Evolutionary conservation across 2,797 vertebrate genomes (phyloP).

Genomic region (Etheostoma nigrum): DNA sequence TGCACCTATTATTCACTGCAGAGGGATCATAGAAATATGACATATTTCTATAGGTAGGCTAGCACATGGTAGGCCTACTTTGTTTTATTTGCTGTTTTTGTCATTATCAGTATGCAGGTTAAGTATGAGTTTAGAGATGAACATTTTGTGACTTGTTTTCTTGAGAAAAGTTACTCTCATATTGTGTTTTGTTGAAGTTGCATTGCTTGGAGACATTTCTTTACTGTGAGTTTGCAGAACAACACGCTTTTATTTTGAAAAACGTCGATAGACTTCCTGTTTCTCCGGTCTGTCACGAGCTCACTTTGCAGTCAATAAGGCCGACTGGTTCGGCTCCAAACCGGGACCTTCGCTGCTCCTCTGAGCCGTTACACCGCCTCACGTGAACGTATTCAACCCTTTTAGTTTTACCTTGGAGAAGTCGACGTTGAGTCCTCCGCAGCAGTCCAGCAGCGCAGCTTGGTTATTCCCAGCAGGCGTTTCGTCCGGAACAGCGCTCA

Average conservation of each 20-base stretch:
- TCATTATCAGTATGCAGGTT: too few species aligned
- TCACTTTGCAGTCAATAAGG: rapidly evolving
- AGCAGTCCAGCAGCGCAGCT: conserved; percentile 75
- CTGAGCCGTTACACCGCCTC: rapidly evolving
- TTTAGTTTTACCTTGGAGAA: conserved; percentile 79
- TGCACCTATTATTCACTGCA: background rate
- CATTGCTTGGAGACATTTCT: too few species aligned
- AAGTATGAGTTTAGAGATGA: too few species aligned
- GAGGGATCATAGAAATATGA: too few species aligned
- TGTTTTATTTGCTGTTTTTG: too few species aligned
- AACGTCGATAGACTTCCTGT: background rate
- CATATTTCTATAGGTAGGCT: too few species aligned
- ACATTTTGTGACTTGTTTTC: too few species aligned
- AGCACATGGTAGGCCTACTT: too few species aligned
- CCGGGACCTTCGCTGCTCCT: background rate
- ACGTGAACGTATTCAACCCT: rapidly evolving
- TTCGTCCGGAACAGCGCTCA: conserved; percentile 37
- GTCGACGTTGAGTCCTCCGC: conserved; percentile 84
- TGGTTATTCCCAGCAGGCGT: background rate
- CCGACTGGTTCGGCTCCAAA: background rate
- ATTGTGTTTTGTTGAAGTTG: background rate
- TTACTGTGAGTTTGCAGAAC: background rate
- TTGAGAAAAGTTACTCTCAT: too few species aligned
- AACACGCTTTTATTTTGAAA: conserved; percentile 62
- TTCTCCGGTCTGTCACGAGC: conserved; percentile 18